These are phyloP conservation scores for Danio kyathit DNA, from an alignment of 2,797 vertebrate species.

Conservation along the genomic window DNA sequence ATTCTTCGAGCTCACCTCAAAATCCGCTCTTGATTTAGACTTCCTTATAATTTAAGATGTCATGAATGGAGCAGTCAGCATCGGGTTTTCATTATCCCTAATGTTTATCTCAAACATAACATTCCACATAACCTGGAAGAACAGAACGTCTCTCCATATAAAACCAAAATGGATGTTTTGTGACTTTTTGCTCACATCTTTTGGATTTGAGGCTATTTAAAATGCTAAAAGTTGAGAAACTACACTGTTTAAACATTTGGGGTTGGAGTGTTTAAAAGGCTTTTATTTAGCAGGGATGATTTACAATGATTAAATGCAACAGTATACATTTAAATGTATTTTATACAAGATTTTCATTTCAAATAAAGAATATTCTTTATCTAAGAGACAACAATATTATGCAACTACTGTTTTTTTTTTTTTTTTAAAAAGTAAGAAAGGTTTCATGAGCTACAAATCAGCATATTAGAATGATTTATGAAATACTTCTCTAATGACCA, in stretches of 20 bases:
- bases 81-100: conserved; percentile 17
- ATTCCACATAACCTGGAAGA: neutral
- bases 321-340: too few species aligned
- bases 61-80: conserved; percentile 3
- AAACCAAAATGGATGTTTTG: neutral
- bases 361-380: too few species aligned
- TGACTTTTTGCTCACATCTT: neutral
- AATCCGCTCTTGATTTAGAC: neutral
- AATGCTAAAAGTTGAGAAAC: neutral
- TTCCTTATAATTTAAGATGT: neutral
- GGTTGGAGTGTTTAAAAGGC: neutral
- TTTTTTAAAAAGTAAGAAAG: neutral
- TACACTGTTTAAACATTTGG: neutral
- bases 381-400: too few species aligned
- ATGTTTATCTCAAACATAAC: conserved; percentile 5
- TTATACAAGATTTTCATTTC: too few species aligned
- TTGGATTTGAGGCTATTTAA: neutral
- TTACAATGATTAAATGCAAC: too few species aligned
- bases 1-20: neutral
- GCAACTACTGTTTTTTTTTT: too few species aligned
- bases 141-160: neutral
- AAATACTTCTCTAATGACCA: neutral
- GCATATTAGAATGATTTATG: neutral
- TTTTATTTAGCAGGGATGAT: too few species aligned
- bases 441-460: neutral